phyloP scores from a whole-genome alignment of 2,888 invertebrate genomes.

The Listrodromus nycthemerus region DNA sequence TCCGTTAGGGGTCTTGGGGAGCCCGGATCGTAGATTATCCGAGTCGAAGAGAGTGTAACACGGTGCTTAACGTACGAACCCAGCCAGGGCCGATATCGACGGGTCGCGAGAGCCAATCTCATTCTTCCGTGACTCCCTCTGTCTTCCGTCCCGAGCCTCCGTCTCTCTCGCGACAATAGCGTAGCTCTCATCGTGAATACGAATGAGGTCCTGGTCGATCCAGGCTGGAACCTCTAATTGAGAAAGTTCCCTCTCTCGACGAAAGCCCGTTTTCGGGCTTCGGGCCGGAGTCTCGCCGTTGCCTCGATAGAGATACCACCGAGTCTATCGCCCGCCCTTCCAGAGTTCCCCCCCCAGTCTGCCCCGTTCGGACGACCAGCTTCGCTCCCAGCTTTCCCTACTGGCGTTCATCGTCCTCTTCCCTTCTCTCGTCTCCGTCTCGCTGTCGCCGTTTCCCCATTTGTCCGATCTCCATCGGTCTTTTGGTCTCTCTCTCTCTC shows the following conservation, averaged over 20 bases:
- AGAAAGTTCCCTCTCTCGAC: conserved; percentile 75
- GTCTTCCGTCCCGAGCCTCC: not conserved
- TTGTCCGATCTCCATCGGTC: not conserved
- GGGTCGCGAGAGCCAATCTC: conserved; percentile 42
- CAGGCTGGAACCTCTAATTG: conserved; percentile 76
- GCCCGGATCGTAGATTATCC: conserved; percentile 37
- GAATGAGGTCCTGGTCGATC: conserved; percentile 78
- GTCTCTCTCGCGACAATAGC: conserved; percentile 70
- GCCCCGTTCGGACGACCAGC: not conserved
- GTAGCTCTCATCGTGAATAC: conserved; percentile 76
- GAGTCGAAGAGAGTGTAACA: conserved; percentile 28
- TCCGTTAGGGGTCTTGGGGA: not conserved
- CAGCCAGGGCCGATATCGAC: conserved; percentile 55
- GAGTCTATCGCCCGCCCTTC: conserved; percentile 29
- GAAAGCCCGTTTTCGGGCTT: conserved; percentile 9
- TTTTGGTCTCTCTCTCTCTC: not conserved
- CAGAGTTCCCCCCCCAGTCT: not conserved
- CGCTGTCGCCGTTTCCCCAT: not conserved
- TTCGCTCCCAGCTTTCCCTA: not conserved
- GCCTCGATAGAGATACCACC: conserved; percentile 64
- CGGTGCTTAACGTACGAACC: conserved; percentile 23
- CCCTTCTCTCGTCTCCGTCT: not conserved
- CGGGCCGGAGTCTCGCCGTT: conserved; percentile 64
- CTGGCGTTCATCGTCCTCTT: not conserved
- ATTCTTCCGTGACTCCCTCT: conserved; percentile 45